Base-by-base conservation (phyloP, 64 coral and sea anemone genomes). In the Orbicella faveolata region DNA sequence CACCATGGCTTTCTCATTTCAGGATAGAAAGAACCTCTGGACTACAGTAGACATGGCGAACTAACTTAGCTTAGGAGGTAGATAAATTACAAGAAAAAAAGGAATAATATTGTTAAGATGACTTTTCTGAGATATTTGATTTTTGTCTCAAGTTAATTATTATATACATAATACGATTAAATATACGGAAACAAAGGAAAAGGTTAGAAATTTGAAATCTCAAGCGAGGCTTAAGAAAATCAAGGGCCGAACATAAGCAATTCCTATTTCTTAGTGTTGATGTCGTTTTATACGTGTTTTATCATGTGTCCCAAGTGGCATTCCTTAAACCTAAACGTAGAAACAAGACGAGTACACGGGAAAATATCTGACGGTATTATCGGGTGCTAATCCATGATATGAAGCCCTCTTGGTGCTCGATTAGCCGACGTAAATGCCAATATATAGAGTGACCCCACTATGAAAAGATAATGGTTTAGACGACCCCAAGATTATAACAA, bases 381-480 rank as follows among this genome's bases (percentile, higher is more conserved):
- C 37, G 65, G 18, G 20, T 72, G 82, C 21, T 72, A 85, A 85
- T 73, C 65, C 39, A 85, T 11, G 23, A 39, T 72, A 85, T 85
- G 65, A 73, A 85, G n/a, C 36, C 19, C 82, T 35, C 64, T 72
- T 52, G 23, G 39, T 48, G 82, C 36, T 85, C 48, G 82, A 85
- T 85, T 85, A 85, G 82, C 20, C 37, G 64, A 85, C 21, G 52
- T 73, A 85, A 85, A 85, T 72, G n/a, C 82, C 82, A 82, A 80
- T 83, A 67, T 83, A 36, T 67, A 41, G 33, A 83, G 41, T 83
- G 80, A 83, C 80, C 80, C 63, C 63, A 23, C 80, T 67, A 65
- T 67, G 35, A 67, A 67, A 61, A 48, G 61, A 83, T 65, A 83
- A 83, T 83, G 33, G 61, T 17, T 23, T 5, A 66, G 80, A 67